Conservation (phyloP, 2,797 vertebrate genomes). For the Diplodus sargus region DNA sequence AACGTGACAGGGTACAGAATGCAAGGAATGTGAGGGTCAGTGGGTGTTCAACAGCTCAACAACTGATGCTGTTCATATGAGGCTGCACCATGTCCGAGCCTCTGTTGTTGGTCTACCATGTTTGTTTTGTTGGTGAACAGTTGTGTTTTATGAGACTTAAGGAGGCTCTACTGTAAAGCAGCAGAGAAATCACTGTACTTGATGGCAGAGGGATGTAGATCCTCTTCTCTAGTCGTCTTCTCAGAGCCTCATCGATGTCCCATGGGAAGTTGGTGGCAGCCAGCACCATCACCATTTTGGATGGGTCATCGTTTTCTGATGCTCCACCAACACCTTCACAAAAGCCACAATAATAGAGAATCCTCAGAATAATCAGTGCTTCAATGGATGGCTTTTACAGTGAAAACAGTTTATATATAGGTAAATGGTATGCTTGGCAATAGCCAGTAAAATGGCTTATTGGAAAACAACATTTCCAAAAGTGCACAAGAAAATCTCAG, state of each 20-base stretch:
- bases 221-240: constrained; percentile 95
- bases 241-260: constrained; percentile 98
- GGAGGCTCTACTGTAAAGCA: not conserved
- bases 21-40: constrained; percentile 18
- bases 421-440: not conserved
- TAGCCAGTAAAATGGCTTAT: not conserved
- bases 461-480: too few relatives aligned
- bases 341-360: not conserved
- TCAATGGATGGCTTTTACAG: too few relatives aligned
- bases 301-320: constrained; percentile 95
- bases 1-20: constrained; percentile 24
- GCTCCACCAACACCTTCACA: constrained; percentile 94
- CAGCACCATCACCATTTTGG: constrained; percentile 99
- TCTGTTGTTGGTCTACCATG: not conserved
- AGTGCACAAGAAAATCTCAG: not conserved
- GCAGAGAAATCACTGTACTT: constrained; percentile 79
- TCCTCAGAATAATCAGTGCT: not conserved
- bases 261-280: constrained; percentile 99
- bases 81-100: not conserved
- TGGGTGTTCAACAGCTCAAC: not conserved
- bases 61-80: not conserved
- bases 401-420: not conserved
- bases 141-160: not conserved
- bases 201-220: constrained; percentile 99
- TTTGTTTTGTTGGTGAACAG: not conserved